phyloP scores from a whole-genome alignment of 2,888 invertebrate species.

The Aethes cnicana region DNA sequence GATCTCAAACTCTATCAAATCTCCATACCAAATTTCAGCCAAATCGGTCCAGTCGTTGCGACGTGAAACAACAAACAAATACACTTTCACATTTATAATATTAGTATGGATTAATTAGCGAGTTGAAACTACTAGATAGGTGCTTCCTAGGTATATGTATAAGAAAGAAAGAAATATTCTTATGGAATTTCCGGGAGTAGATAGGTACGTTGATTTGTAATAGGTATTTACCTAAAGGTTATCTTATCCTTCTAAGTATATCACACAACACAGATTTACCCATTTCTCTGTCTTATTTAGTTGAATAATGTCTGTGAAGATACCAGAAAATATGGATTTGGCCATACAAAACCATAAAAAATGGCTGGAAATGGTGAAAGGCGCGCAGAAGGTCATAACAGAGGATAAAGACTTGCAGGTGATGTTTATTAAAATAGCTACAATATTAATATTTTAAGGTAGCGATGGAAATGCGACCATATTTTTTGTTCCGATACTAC shows the following conservation, averaged over 20 bases:
- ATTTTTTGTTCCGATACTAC: too few relatives aligned
- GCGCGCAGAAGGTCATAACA: constrained; percentile 4
- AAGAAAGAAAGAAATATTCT: too few relatives aligned
- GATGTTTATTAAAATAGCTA: background rate
- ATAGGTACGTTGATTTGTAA: constrained; percentile 15
- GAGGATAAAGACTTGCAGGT: background rate
- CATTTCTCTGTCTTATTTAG: background rate
- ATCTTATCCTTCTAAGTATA: background rate
- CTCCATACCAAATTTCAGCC: too few relatives aligned
- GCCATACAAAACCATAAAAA: constrained; percentile 16
- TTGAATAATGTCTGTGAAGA: background rate
- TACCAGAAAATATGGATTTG: background rate
- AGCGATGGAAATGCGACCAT: too few relatives aligned
- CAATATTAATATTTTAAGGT: background rate
- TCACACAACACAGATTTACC: background rate
- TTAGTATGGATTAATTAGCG: too few relatives aligned
- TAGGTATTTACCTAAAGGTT: constrained; percentile 8
- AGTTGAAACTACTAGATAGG: too few relatives aligned
- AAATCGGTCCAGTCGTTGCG: too few relatives aligned
- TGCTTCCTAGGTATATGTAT: too few relatives aligned
- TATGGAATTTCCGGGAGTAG: constrained; percentile 12
- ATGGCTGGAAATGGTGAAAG: constrained; percentile 24
- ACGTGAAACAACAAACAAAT: too few relatives aligned
- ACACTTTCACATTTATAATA: too few relatives aligned
- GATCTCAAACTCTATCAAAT: too few relatives aligned